Base-by-base conservation (phyloP, 2,888 invertebrate species). In the Diaperis boleti region DNA sequence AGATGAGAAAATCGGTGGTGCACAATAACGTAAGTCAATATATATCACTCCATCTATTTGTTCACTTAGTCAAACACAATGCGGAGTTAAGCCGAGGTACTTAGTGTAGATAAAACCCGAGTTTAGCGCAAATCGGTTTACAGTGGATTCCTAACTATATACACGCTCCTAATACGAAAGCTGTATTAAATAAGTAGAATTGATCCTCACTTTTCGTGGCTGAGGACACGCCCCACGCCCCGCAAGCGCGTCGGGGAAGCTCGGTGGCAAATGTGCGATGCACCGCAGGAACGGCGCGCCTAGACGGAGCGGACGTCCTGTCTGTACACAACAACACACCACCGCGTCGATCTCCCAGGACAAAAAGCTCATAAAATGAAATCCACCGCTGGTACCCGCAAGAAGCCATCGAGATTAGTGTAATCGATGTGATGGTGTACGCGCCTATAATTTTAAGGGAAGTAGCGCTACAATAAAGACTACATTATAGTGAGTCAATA, bases 141-240 rank as follows among this genome's bases (percentile, higher is more conserved):
- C 81, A 80, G 80, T 80, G 80, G 81, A 81, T 82, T 81, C 80
- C 81, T 81, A 81, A 81, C 82, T 81, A 82, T 81, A 82, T 81
- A 81, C 82, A 81, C 82, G 81, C 80, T 79, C 78, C 81, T 82
- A 82, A 82, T 82, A 82, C 81, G 80, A 81, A 81, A 80, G 81
- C 81, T 81, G 81, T 81, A 82, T 82, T 82, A 82, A 82, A 82
- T 82, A 82, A 82, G 82, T 81, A 79, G 82, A 82, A 82, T 82
- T 81, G 82, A 82, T 82, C 81, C 82, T 81, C 81, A 82, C 81
- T 81, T 81, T 82, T 81, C 80, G 81, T 81, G 80, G 81, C 77
- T 74, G 75, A 74, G 79, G 79, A 79, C 75, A 71, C 72, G 72
- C 74, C 75, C 72, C 70, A 64, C 62, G 66, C 65, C 67, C 70